These are phyloP conservation scores for Microtus montanus DNA, from an alignment of 2,113 vertebrate genomes.

Conservation along the genomic window DNA sequence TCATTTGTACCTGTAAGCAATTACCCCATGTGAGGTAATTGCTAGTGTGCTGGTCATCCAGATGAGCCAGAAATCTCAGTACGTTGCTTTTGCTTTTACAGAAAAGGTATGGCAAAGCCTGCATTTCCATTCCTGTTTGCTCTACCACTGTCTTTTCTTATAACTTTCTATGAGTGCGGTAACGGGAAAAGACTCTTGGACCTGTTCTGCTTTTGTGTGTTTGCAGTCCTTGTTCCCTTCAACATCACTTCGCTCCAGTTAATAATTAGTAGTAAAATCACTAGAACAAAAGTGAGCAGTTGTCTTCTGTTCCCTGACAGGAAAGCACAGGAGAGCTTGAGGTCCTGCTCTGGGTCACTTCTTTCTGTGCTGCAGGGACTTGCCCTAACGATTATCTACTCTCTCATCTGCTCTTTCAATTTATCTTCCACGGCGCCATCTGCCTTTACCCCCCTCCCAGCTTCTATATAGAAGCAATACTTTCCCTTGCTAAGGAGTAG, in stretches of 20 bases:
- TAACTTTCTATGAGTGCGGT: neutral
- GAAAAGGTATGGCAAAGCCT: neutral
- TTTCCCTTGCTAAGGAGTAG: neutral
- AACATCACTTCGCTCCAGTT: slow-evolving; percentile 46
- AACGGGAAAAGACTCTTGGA: slow-evolving; percentile 33
- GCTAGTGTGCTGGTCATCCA: neutral
- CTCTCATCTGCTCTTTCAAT: slow-evolving; percentile 36
- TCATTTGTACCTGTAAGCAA: neutral
- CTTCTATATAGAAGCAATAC: neutral
- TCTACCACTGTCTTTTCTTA: neutral
- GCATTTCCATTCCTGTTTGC: slow-evolving; percentile 5
- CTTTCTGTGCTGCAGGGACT: slow-evolving; percentile 14
- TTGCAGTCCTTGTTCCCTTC: slow-evolving; percentile 22
- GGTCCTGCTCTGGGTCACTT: slow-evolving; percentile 60
- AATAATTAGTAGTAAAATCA: slow-evolving; percentile 67
- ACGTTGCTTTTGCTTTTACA: neutral
- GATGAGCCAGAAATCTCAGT: slow-evolving; percentile 1
- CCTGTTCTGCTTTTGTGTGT: slow-evolving; percentile 6
- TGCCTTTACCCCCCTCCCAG: neutral
- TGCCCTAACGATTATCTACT: slow-evolving; percentile 43
- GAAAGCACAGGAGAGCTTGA: slow-evolving; percentile 34
- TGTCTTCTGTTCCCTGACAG: slow-evolving; percentile 49
- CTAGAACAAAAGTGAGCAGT: slow-evolving; percentile 53
- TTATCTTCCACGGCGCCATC: slow-evolving; percentile 39
- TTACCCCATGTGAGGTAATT: neutral